Conservation (phyloP, 2,797 vertebrate genomes). For the Emydoidea blandingii region DNA sequence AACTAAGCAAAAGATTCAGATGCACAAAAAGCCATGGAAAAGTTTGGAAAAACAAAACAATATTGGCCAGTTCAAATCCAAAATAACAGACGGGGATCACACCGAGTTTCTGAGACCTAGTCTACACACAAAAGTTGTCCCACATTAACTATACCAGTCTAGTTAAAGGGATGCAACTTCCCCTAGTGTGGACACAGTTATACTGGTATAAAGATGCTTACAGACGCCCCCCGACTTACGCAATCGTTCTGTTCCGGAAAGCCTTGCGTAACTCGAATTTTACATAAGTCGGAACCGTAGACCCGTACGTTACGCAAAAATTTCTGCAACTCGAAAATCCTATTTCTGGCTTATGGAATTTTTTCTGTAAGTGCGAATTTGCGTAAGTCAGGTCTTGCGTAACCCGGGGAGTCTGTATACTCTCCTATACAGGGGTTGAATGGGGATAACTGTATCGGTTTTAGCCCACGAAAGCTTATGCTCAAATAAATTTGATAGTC, state of each 20-base stretch:
- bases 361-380: too few species aligned
- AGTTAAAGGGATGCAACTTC: background rate
- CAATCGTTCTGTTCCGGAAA: too few species aligned
- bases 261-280: too few species aligned
- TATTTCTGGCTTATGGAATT: too few species aligned
- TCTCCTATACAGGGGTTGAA: background rate
- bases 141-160: background rate
- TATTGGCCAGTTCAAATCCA: background rate
- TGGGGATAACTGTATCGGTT: background rate
- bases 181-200: background rate
- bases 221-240: too few species aligned
- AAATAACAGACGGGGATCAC: background rate
- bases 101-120: background rate
- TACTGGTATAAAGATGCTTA: background rate
- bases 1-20: background rate
- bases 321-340: too few species aligned
- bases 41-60: background rate
- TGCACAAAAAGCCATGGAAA: background rate
- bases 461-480: too few species aligned
- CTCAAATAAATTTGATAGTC: too few species aligned
- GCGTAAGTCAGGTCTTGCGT: too few species aligned
- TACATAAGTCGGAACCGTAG: too few species aligned
- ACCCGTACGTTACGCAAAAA: too few species aligned
- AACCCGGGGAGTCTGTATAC: too few species aligned
- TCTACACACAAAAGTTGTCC: background rate